phyloP scores from a whole-genome alignment of 2,888 invertebrate species.

The Eupithecia dodoneata region DNA sequence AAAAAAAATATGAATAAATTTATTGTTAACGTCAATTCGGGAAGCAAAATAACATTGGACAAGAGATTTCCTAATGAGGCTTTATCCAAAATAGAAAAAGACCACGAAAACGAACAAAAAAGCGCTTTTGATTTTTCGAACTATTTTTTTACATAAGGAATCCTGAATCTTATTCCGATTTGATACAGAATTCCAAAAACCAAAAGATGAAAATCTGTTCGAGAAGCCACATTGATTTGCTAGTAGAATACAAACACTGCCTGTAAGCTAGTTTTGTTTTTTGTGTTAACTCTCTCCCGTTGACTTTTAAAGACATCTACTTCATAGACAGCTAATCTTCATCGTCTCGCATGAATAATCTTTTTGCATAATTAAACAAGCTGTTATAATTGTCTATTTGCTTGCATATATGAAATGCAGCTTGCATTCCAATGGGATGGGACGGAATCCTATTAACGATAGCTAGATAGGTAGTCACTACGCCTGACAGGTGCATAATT shows the following conservation, averaged over 20 bases:
- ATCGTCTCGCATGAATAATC: neutral
- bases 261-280: neutral
- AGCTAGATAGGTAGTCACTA: neutral
- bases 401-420: neutral
- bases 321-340: neutral
- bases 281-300: neutral
- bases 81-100: too few species aligned
- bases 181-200: too few species aligned
- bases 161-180: too few species aligned
- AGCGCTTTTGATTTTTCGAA: too few species aligned
- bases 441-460: neutral
- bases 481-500: neutral
- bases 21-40: neutral
- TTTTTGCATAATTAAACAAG: constrained; percentile 13
- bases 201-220: too few species aligned
- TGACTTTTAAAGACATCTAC: neutral
- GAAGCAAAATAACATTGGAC: neutral
- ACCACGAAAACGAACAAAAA: too few species aligned
- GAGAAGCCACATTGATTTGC: too few species aligned
- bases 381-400: constrained; percentile 24
- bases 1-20: too few species aligned
- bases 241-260: neutral
- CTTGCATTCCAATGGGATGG: neutral
- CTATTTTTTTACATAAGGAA: too few species aligned
- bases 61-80: neutral